These are phyloP conservation scores for Silurus meridionalis DNA, from an alignment of 2,113 vertebrate genomes.

Conservation along the genomic window DNA sequence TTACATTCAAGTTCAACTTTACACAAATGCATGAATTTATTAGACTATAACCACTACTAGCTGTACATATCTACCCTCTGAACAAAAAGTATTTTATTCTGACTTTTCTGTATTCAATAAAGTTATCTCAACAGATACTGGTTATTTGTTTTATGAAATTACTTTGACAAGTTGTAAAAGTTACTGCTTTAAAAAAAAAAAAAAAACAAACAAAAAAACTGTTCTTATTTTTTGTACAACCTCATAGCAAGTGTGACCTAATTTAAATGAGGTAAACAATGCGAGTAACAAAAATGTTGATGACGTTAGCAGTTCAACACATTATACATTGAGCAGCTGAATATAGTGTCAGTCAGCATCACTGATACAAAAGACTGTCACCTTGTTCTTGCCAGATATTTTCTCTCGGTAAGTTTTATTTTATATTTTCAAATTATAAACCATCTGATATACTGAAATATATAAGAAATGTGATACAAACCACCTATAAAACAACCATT, in stretches of 20 bases:
- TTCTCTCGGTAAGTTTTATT: conserved; percentile 38
- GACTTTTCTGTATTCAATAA: conserved; percentile 25
- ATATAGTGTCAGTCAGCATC: conserved; percentile 5
- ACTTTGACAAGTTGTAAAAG: neutral
- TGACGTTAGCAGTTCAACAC: conserved; percentile 42
- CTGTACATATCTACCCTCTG: neutral
- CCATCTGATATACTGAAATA: neutral
- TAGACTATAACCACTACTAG: neutral
- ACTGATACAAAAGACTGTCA: neutral
- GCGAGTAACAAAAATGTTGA: conserved; percentile 35
- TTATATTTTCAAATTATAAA: neutral
- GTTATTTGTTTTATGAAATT: conserved; percentile 18
- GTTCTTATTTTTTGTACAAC: neutral
- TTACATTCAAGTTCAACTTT: neutral
- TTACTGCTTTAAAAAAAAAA: neutral
- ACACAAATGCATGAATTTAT: conserved; percentile 16
- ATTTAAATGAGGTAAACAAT: neutral
- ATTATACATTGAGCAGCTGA: conserved; percentile 21
- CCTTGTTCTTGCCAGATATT: neutral
- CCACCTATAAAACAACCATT: neutral
- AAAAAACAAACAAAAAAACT: neutral
- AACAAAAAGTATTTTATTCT: neutral
- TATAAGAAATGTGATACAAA: neutral
- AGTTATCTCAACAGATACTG: conserved; percentile 17
- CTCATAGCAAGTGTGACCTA: neutral